Conservation (phyloP, 2,113 vertebrate genomes). For the Machaerirhynchus nigripectus region DNA sequence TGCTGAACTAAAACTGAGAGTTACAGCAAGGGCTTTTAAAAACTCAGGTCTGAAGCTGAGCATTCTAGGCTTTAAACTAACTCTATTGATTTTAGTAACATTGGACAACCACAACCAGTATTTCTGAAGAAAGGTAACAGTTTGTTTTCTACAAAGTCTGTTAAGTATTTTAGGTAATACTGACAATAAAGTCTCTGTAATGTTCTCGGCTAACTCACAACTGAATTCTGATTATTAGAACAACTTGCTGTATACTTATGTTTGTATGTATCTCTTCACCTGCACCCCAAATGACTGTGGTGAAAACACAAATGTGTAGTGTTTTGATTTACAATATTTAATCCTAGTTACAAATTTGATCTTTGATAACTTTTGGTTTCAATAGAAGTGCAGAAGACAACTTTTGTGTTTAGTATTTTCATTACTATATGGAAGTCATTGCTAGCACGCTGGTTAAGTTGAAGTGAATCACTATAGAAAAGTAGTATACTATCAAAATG, state of each 20-base stretch:
- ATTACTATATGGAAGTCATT: neutral
- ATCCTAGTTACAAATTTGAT: neutral
- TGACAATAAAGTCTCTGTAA: neutral
- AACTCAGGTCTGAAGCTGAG: neutral
- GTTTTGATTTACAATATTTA: neutral
- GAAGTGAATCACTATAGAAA: slow-evolving; percentile 6
- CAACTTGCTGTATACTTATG: neutral
- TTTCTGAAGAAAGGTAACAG: neutral
- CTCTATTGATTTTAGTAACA: neutral
- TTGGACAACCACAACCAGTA: neutral
- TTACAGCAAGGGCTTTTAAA: neutral
- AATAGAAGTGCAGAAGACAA: neutral
- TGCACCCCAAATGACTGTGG: neutral
- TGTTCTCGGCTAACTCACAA: neutral
- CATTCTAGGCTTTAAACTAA: neutral
- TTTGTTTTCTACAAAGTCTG: neutral
- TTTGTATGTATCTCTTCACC: neutral
- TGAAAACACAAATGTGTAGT: neutral
- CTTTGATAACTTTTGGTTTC: neutral
- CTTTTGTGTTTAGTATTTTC: neutral
- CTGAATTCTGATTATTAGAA: neutral
- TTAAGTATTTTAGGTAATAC: neutral
- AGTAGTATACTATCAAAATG: neutral
- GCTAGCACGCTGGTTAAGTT: neutral
- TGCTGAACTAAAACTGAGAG: neutral